Base-by-base conservation (phyloP, 2,797 vertebrate species). In the Loriculus beryllinus region DNA sequence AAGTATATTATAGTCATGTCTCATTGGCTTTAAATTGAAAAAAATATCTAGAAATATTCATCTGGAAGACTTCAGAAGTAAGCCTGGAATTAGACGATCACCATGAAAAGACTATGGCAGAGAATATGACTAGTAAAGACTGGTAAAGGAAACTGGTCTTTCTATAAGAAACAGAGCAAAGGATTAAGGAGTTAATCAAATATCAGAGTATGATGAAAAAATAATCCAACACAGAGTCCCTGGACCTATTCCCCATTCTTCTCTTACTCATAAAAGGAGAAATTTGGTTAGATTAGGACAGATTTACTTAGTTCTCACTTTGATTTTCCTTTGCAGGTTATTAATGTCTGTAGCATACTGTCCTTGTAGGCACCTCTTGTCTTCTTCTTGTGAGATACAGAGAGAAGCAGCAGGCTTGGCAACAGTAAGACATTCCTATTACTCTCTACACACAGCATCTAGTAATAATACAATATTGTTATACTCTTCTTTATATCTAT, bases 391-490 rank as follows among this genome's bases (percentile, higher is more conserved):
- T 63, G 75, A 92, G 45, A 80, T 74, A 77, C 3, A 74, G 51
- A 86, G 7, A 76, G 51, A 80, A 81, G 69, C 9, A 80, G 43
- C 43, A 82, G 56, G 37, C 47, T 91, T 82, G 48, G 20, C 63
- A 79, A 90, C 68, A 91, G 84, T 19, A 82, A 52, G 35, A 40
- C 67, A 90, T 75, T 81, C 39, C 82, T 92, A 78, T 90, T 81
- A 75, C 42, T 83, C 31, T 68, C 48, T 75, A 75, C 68, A 86
- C 31, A 82, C 14, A 42, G 9, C 83, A 67, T 60, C 77, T 64
- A 51, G 22, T 59, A 84, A 86, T 71, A 92, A 93, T 33, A 81
- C 49, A 79, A 84, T 91, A 85, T 67, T 82, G 43, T 76, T 84
- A 82, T 82, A 37, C 19, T 85, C 45, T 82, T 75, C 40, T 74